Conservation (phyloP, 2,888 invertebrate species). For the Agonopterix arenella region DNA sequence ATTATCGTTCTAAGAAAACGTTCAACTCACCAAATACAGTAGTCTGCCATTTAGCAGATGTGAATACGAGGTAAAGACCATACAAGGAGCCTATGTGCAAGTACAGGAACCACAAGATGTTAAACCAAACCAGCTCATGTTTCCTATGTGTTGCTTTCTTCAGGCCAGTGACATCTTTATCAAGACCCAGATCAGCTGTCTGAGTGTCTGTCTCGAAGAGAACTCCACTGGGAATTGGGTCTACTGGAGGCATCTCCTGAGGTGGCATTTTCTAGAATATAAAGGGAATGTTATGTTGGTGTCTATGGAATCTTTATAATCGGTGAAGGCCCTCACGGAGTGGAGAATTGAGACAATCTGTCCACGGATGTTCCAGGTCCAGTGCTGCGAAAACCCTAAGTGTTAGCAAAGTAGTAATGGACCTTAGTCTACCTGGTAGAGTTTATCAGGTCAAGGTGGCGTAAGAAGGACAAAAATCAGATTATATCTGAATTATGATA, state of each 20-base stretch:
- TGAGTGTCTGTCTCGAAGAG: constrained; percentile 81
- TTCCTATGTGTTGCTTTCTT: constrained; percentile 71
- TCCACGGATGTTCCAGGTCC: too few species aligned
- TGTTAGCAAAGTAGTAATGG: too few species aligned
- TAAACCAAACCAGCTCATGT: constrained; percentile 82
- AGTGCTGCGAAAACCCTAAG: too few species aligned
- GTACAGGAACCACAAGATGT: constrained; percentile 81
- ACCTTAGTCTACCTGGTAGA: too few species aligned
- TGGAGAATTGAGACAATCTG: too few species aligned
- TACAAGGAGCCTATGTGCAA: constrained; percentile 81
- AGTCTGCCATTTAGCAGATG: constrained; percentile 81
- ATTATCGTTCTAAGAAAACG: background rate
- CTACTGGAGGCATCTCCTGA: constrained; percentile 74
- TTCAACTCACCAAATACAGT: constrained; percentile 78
- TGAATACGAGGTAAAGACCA: constrained; percentile 79
- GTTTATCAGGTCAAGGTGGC: too few species aligned
- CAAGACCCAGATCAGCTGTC: constrained; percentile 77
- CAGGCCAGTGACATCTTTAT: constrained; percentile 71
- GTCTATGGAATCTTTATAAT: background rate
- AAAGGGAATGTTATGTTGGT: background rate
- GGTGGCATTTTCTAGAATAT: constrained; percentile 67
- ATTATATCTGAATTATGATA: too few species aligned
- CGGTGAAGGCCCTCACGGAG: background rate
- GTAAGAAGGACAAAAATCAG: too few species aligned
- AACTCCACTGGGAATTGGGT: constrained; percentile 73